Base-by-base conservation (phyloP, 2,797 vertebrate species). In the Pipistrellus nathusii region DNA sequence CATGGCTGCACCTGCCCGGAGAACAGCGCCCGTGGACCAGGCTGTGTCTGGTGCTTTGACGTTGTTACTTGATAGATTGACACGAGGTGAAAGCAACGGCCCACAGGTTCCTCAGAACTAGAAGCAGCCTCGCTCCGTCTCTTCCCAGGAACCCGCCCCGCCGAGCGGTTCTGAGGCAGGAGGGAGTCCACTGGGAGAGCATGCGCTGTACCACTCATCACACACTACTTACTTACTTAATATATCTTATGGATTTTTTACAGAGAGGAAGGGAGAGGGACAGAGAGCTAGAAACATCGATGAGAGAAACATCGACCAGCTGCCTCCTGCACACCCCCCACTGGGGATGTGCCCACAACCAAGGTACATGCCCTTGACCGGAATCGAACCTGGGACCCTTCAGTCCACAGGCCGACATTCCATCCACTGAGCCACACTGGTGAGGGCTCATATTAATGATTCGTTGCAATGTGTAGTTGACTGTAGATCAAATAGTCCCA, bases 1-100 rank as follows among this genome's bases (percentile, higher is more conserved):
- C 15, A 3, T 30, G 44, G n/a, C 3, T 4, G 2, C 82, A 15
- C 5, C 6, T 6, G 4, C 8, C 2, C 14, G 35, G 10, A 18
- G 44, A 27, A 20, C 10, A 64, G 21, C 17, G 55, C 78, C 68
- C 44, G 48, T 68, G 80, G 82, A 20, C 64, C 3, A 72, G 38
- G 77, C 13, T 38, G 69, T 7, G 46, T 81, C 12, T 32, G 55
- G 68, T 41, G 9, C 15, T 57, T 41, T 41, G 38, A 41, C 38
- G 25, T 55, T 41, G n/a, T n/a, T 27, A 48, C 25, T 48, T 83
- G 23, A 2, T 46, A 30, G 30, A 32, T 14, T 62, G 21, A 44
- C 8, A 8, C 18, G 9, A 66, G 21, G 62, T 35, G 82, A 46
- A 64, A 72, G 80, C 69, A 93, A 75, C 48, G 80, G 11, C 5